Base-by-base conservation (phyloP, 2,888 invertebrate species). In the Coecobrya sp. region DNA sequence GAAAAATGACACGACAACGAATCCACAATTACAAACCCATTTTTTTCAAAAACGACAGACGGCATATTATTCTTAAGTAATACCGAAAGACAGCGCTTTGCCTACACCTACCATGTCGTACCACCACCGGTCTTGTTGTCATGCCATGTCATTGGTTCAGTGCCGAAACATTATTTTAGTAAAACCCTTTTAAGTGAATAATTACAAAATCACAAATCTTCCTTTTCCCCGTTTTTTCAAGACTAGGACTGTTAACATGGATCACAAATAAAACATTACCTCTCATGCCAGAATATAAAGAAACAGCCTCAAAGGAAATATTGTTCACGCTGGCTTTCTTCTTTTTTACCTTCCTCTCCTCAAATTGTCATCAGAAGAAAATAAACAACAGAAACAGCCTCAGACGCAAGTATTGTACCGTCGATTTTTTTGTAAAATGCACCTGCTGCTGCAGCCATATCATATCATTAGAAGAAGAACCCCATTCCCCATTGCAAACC, bases 181-280 rank as follows among this genome's bases (percentile, higher is more conserved):
- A 49, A 36, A 70, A 70, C 27, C 16, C 49, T 79, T 79, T 79
- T 49, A 79, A 79, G 76, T 79, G 76, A 79, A 79, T 79, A 79
- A 79, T 79, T 79, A 79, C 76, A 52, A 45, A 79, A 52, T 52
- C 76, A 52, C 76, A 79, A 52, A 79, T 79, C 76, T 79, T 73
- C 45, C 52, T 25, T 52, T 13, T 52, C 76, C 52, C 27, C 16
- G 16, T 79, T 52, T 45, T 76, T 22, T 76, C 76, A 76, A 19
- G 52, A 62, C 22, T 25, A 1, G 49, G 76, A 76, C 76, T 52
- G 13, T 22, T 30, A 55, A 81, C 55, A 81, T 59, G 81, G 81
- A 59, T 59, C 25, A 8, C 55, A 30, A 30, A n/a, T 55, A 55
- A 55, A 55, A 30, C 81, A 59, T 30, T 27, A 30, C 52, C 52